Evolutionary conservation across 2,797 vertebrate species (phyloP).

Genomic region (Cryptoblepharus egeriae): DNA sequence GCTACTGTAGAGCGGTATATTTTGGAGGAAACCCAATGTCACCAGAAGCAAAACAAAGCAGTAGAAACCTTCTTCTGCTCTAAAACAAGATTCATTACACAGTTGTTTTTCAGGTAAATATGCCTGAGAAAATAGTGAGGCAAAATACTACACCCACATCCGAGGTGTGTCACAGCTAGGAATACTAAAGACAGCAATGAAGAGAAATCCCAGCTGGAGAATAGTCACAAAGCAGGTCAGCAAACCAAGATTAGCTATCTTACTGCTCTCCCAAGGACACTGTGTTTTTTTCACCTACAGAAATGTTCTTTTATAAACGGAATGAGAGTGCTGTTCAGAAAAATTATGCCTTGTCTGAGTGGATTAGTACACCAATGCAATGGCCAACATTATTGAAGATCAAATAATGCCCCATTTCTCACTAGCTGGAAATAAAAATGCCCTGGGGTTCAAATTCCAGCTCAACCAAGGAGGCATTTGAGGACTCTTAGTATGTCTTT

Average conservation of each 20-base stretch:
- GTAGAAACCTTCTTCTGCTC: background rate
- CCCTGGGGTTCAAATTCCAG: conserved; percentile 22
- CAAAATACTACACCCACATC: background rate
- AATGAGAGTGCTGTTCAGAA: background rate
- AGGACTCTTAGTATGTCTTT: background rate
- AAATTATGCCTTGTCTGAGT: background rate
- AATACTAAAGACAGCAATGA: background rate
- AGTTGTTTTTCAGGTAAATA: background rate
- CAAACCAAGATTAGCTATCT: background rate
- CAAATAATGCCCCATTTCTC: conserved; percentile 11
- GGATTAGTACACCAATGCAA: conserved; percentile 32
- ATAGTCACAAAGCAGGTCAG: background rate
- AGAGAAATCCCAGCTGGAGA: background rate
- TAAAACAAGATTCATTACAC: background rate
- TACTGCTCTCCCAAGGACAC: background rate
- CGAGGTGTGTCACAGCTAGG: background rate
- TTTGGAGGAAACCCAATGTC: background rate
- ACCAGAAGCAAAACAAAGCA: background rate
- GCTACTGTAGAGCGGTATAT: background rate
- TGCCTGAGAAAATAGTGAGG: background rate
- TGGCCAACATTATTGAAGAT: background rate
- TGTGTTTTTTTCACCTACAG: background rate
- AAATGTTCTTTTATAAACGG: background rate
- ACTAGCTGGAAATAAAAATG: conserved; percentile 14
- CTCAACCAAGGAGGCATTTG: background rate